Percentiles rank a stretch among this genome's conserved stretches.
Evolutionary conservation across 2,113 vertebrate genomes (phyloP).

Genomic region (Petrocephalus microphthalmus): DNA sequence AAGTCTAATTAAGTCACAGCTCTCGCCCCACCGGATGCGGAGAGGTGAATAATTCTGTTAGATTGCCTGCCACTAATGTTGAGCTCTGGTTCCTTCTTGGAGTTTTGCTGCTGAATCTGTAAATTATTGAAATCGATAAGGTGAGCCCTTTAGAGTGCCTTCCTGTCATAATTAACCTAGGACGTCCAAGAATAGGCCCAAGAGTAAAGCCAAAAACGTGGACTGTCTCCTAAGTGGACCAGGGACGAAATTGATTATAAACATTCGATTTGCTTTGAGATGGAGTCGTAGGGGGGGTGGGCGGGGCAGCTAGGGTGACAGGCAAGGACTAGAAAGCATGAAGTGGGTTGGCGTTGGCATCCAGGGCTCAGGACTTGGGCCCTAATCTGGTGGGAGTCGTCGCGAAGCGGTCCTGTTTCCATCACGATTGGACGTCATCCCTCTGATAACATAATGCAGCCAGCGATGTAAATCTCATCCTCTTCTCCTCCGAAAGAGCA

Average conservation of each 20-base stretch:
- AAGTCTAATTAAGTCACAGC: conserved; percentile 45
- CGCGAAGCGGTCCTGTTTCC: background rate
- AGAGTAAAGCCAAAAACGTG: background rate
- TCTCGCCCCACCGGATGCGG: conserved; percentile 28
- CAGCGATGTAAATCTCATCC: background rate
- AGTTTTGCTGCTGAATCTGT: conserved; percentile 31
- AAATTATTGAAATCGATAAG: conserved; percentile 19
- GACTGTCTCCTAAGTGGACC: background rate
- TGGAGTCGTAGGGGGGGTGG: background rate
- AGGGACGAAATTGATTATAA: background rate
- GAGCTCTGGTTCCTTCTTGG: conserved; percentile 23
- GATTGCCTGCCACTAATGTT: conserved; percentile 34
- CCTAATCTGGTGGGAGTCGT: background rate
- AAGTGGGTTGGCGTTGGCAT: background rate
- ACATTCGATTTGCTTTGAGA: background rate
- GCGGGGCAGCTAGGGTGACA: background rate
- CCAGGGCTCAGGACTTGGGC: background rate
- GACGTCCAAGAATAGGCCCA: background rate
- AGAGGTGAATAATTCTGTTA: conserved; percentile 40
- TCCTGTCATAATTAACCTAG: conserved; percentile 13
- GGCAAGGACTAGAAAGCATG: background rate
- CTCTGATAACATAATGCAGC: background rate
- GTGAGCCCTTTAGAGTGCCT: background rate
- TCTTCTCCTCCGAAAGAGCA: background rate
- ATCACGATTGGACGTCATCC: background rate